Conservation (phyloP, 2,113 vertebrate genomes). For the Myotis brandtii region DNA sequence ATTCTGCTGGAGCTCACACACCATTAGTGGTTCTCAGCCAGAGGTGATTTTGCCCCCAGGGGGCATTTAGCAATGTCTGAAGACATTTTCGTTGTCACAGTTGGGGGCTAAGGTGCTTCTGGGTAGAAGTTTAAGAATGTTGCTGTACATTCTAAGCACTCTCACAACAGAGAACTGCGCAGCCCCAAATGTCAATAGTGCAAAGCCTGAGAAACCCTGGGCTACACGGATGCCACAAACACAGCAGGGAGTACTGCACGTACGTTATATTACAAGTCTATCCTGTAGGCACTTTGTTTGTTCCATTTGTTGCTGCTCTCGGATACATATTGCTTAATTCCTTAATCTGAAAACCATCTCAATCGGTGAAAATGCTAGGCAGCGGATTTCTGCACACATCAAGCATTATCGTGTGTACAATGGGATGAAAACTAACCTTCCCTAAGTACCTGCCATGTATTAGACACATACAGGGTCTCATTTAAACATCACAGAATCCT, state of each 20-base stretch:
- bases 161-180: background rate
- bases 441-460: background rate
- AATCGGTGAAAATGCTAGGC: background rate
- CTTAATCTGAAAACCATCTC: background rate
- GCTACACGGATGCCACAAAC: background rate
- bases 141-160: background rate
- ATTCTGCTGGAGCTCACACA: background rate
- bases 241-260: rapidly evolving
- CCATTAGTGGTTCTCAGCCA: background rate
- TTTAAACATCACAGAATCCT: background rate
- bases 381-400: background rate
- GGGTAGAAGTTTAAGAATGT: background rate
- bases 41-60: background rate
- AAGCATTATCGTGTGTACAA: background rate
- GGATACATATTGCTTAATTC: background rate
- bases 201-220: background rate
- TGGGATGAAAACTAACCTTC: background rate
- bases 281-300: background rate
- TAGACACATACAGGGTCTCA: background rate
- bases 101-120: background rate
- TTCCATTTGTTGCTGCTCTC: background rate
- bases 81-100: background rate
- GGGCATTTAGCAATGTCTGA: background rate
- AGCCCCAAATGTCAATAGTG: background rate
- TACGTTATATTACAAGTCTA: background rate